Conservation (phyloP, 2,113 vertebrate genomes). For the Psophia crepitans region DNA sequence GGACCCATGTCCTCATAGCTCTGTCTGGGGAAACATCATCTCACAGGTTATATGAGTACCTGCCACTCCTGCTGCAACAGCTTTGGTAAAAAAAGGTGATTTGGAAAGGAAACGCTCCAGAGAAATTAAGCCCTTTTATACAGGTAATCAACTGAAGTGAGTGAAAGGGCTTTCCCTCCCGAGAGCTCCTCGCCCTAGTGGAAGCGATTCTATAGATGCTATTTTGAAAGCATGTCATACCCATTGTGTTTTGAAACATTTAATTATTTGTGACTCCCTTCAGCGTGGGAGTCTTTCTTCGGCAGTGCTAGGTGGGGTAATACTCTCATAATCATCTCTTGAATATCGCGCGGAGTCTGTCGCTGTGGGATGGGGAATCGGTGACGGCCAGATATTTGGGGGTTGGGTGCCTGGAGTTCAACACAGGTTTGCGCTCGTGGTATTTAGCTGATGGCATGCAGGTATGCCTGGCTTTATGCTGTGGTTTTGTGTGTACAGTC, state of each 20-base stretch:
- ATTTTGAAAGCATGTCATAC: constrained; percentile 67
- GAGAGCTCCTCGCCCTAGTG: constrained; percentile 56
- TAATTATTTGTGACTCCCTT: constrained; percentile 72
- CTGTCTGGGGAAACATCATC: neutral
- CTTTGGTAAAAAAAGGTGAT: constrained; percentile 17
- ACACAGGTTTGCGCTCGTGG: neutral
- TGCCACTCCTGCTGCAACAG: neutral
- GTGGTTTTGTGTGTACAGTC: fast-evolving
- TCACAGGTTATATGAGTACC: neutral
- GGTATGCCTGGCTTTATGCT: neutral
- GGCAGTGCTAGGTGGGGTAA: constrained; percentile 31
- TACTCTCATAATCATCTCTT: neutral
- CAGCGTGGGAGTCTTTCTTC: constrained; percentile 43
- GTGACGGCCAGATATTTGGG: neutral
- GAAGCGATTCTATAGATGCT: constrained; percentile 65
- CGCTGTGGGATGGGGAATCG: neutral
- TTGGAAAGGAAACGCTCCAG: constrained; percentile 29
- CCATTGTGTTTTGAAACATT: constrained; percentile 69
- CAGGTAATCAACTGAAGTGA: constrained; percentile 65
- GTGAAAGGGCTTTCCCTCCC: constrained; percentile 63
- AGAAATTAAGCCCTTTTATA: constrained; percentile 64
- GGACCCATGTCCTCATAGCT: neutral
- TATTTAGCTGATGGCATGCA: neutral
- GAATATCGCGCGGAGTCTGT: neutral
- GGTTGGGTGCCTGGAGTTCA: neutral